Evolutionary conservation across 2,113 vertebrate species (phyloP).

Genomic region (Ornithorhynchus anatinus): DNA sequence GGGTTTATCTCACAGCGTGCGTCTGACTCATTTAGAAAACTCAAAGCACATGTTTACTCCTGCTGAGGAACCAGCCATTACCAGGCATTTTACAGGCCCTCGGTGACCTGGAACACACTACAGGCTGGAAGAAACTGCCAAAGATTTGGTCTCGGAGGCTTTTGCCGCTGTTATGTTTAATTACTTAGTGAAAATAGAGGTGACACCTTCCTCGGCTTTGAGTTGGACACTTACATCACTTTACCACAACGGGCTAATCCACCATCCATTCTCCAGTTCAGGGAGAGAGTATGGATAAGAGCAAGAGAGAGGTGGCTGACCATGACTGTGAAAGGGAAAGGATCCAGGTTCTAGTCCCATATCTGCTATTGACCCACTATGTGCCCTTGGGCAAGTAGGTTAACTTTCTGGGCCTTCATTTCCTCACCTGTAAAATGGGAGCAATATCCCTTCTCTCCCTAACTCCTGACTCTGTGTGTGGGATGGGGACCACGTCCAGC

Average conservation of each 20-base stretch:
- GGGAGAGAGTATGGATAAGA: neutral
- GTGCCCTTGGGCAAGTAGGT: no score
- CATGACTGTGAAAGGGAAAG: neutral
- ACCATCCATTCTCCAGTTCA: neutral
- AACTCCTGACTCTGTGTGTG: no score
- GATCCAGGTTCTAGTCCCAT: no score
- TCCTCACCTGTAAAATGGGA: no score
- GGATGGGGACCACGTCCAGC: no score
- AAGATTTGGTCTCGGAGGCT: constrained; percentile 45
- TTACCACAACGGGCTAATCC: neutral
- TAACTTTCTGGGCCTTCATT: no score
- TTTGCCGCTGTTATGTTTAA: constrained; percentile 46
- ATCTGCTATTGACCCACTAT: no score
- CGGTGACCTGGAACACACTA: constrained; percentile 54
- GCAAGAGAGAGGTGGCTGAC: neutral
- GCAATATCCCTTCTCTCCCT: no score
- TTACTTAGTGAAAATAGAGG: constrained; percentile 38
- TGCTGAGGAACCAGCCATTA: constrained; percentile 70
- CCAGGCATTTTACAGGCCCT: constrained; percentile 72
- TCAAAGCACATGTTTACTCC: constrained; percentile 82
- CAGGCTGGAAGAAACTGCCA: constrained; percentile 44
- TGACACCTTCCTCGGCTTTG: constrained; percentile 29
- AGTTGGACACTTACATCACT: neutral
- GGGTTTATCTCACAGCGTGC: constrained; percentile 73
- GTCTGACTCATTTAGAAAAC: constrained; percentile 77